Percentiles rank a stretch among this genome's conserved stretches.
Evolutionary conservation across 1,140 invertebrate genomes (phyloP).

Genomic region (Diuraphis noxia): DNA sequence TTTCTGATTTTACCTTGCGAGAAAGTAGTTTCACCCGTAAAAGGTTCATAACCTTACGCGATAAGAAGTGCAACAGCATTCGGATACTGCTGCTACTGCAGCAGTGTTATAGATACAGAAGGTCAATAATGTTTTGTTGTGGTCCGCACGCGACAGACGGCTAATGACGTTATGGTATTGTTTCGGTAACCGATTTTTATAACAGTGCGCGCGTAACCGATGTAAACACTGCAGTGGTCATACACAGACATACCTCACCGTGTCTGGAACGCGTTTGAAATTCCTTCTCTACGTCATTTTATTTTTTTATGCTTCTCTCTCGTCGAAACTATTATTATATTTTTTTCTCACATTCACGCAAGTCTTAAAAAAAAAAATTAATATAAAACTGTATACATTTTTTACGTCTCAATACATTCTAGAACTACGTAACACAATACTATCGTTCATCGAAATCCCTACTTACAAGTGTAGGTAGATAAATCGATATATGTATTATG

Average conservation of each 20-base stretch:
- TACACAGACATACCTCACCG: neutral
- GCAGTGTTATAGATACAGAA: neutral
- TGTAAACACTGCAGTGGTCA: neutral
- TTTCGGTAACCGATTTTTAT: slow-evolving; percentile 34
- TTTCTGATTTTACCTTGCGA: neutral
- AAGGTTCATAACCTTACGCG: slow-evolving; percentile 5
- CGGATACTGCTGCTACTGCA: neutral
- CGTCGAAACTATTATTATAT: neutral
- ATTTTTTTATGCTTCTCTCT: neutral
- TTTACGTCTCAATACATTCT: neutral
- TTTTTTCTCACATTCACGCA: slow-evolving; percentile 8
- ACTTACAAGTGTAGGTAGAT: neutral
- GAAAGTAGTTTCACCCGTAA: slow-evolving; percentile 12
- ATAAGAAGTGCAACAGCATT: neutral
- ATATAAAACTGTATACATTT: neutral
- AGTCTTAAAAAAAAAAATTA: neutral
- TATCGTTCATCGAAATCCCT: slow-evolving; percentile 3
- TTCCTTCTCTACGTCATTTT: neutral
- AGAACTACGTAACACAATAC: neutral
- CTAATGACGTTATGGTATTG: slow-evolving; percentile 26
- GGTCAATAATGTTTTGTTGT: neutral
- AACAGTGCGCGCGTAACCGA: neutral
- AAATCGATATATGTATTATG: neutral
- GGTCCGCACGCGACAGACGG: neutral
- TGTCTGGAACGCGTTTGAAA: slow-evolving; percentile 33